A percentile compares a stretch with the other conserved stretches of the same genome.
Conservation (phyloP, 2,888 invertebrate species). For the Melipona bicolor region DNA sequence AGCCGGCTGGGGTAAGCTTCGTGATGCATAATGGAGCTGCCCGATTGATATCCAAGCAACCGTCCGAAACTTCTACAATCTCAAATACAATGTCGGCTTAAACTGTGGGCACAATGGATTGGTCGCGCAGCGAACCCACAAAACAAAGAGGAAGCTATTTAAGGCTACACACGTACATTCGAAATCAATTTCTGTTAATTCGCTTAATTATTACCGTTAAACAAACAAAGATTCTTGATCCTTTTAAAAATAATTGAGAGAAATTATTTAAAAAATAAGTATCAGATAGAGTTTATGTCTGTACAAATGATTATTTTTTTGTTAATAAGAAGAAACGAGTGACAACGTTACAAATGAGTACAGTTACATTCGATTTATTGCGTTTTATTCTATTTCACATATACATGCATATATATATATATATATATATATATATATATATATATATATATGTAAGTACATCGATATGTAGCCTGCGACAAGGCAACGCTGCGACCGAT, state of each 20-base stretch:
- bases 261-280: neutral
- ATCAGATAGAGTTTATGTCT: neutral
- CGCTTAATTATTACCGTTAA: neutral
- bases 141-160: constrained; percentile 10
- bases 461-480: constrained; percentile 48
- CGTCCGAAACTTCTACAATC: constrained; percentile 52
- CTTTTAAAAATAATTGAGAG: neutral
- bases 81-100: constrained; percentile 50
- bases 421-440: constrained; percentile 1
- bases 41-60: constrained; percentile 62
- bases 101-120: constrained; percentile 25
- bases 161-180: neutral
- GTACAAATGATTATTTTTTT: neutral
- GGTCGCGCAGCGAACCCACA: neutral
- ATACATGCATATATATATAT: neutral
- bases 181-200: neutral
- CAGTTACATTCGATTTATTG: constrained; percentile 1
- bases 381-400: constrained; percentile 24
- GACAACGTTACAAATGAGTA: neutral
- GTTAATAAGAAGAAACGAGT: neutral
- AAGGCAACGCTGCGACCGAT: constrained; percentile 63
- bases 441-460: neutral
- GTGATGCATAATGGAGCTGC: constrained; percentile 61
- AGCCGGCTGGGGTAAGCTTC: constrained; percentile 52
- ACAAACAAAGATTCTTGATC: neutral